Conservation (phyloP, 2,888 invertebrate species). For the Altica lythri region DNA sequence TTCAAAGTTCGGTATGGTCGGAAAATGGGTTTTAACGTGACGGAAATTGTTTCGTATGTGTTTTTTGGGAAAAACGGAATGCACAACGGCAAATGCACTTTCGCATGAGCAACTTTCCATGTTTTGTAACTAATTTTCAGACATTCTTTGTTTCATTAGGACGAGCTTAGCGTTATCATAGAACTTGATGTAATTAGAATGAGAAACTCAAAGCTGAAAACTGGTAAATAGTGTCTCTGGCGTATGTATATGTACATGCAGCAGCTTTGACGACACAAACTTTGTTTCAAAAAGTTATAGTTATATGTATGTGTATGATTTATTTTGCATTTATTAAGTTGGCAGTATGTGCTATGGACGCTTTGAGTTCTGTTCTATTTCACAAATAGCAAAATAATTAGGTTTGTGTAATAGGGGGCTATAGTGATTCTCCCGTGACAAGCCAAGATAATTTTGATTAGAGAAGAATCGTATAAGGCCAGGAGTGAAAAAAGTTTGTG, state of each 20-base stretch:
- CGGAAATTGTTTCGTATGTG: conserved; percentile 23
- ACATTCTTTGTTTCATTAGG: conserved; percentile 27
- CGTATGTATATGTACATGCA: too few species aligned
- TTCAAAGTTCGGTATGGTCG: conserved; percentile 16
- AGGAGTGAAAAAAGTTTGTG: too few species aligned
- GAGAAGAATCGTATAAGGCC: too few species aligned
- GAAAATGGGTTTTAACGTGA: conserved; percentile 21
- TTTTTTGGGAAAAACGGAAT: conserved; percentile 14
- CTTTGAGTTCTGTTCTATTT: too few species aligned
- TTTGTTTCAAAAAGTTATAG: too few species aligned
- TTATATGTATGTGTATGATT: too few species aligned
- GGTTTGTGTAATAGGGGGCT: too few species aligned
- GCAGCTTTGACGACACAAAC: too few species aligned
- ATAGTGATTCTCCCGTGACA: too few species aligned
- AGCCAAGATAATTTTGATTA: too few species aligned
- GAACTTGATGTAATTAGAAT: conserved; percentile 23
- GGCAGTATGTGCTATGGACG: not conserved
- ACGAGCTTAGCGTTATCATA: conserved; percentile 14
- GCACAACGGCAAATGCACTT: conserved; percentile 17
- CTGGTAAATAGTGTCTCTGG: conserved; percentile 18
- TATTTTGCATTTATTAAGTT: conserved; percentile 7
- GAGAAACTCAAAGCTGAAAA: conserved; percentile 19
- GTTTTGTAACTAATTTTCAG: conserved; percentile 25
- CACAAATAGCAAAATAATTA: too few species aligned
- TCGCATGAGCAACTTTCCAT: conserved; percentile 24